Evolutionary conservation across 2,113 vertebrate species (phyloP).

Genomic region (Heloderma charlesbogerti): DNA sequence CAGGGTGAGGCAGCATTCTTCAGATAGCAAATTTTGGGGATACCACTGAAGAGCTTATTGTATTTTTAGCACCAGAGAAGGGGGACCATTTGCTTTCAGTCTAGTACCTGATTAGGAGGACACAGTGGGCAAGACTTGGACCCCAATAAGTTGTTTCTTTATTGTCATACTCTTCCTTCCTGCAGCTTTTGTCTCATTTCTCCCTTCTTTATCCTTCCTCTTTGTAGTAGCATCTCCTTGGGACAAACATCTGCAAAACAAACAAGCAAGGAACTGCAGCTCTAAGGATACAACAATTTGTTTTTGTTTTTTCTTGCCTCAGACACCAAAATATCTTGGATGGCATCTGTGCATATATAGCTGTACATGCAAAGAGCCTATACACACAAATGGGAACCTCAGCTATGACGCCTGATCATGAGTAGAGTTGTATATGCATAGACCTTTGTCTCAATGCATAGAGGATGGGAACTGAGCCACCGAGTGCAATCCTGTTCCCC

Average conservation of each 20-base stretch:
- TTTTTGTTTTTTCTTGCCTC: background rate
- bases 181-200: background rate
- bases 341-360: no score
- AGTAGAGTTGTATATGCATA: background rate
- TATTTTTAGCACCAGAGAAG: background rate
- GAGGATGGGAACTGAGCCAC: background rate
- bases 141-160: background rate
- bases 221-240: background rate
- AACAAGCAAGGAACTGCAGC: background rate
- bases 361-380: background rate
- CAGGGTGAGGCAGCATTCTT: background rate
- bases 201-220: background rate
- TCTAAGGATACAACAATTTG: background rate
- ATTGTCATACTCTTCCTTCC: background rate
- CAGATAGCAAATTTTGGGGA: background rate
- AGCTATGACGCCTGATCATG: background rate
- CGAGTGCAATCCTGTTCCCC: background rate
- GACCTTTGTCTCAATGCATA: background rate
- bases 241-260: background rate
- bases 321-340: background rate
- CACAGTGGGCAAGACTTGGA: no score
- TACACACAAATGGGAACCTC: background rate
- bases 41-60: background rate
- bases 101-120: background rate
- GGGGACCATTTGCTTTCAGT: background rate